Base-by-base conservation (phyloP, 2,888 invertebrate species). In the Xestia c-nigrum region DNA sequence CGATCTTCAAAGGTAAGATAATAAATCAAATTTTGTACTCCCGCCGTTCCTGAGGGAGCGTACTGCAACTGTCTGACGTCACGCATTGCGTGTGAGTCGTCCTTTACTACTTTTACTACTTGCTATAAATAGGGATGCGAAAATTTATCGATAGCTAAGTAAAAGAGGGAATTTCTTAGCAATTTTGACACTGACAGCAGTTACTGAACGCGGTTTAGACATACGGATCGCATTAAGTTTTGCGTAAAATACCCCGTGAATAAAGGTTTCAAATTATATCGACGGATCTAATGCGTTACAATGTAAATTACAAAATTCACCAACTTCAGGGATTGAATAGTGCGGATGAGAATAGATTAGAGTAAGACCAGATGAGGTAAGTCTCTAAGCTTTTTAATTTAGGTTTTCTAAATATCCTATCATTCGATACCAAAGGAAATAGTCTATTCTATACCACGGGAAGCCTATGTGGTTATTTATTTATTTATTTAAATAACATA, bases 21-120 rank as follows among this genome's bases (percentile, higher is more conserved):
- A 63, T 87, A 88, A 88, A 88, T 88, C 87, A 85, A 88, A 87
- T 88, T 84, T 78, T 52, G 80, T 76, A 76, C 78, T 85, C 78
- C 74, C 64, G 73, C 50, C 68, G 47, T 68, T 83, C 85, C 88
- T 73, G 40, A 19, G 75, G 83, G 85, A 82, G 67, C 52, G 61
- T 24, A 78, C 43, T 88, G 88, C 82, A 80, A 84, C 73, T 75
- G 75, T 63, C 24, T 69, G 38, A 66, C 70, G 72, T 74, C 87
- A 87, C 88, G 87, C 88, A 87, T 84, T 74, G 87, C 87, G 88
- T 87, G 87, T 71, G 70, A 66, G 24, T 5, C 64, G 59, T 66
- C 65, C 46, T 85, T 83, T 78, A 78, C 65, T 24, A 72, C 68
- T 38, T 87, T 87, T 87, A 86, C 85, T 63, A 66, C 73, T 57